Conservation (phyloP, 2,797 vertebrate species). For the Dendrocincla fuliginosa region DNA sequence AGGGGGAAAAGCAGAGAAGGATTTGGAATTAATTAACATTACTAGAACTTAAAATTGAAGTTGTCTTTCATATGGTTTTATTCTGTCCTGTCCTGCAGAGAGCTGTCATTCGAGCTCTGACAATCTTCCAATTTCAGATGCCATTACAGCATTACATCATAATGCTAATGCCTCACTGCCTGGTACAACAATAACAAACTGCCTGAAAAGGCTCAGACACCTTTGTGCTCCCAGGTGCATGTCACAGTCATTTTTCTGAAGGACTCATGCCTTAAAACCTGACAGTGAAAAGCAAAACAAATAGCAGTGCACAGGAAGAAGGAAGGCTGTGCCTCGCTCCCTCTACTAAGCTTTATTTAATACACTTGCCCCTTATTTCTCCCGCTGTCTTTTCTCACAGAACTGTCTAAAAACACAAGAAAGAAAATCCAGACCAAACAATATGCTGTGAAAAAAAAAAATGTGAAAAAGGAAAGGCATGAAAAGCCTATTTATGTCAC, state of each 20-base stretch:
- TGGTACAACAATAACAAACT: neutral
- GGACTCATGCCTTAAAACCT: neutral
- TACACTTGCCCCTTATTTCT: neutral
- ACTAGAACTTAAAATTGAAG: neutral
- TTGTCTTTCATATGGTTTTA: neutral
- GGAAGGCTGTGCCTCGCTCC: neutral
- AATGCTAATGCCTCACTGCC: neutral
- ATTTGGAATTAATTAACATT: neutral
- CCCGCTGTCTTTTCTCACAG: neutral
- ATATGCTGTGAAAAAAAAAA: neutral
- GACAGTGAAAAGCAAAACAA: neutral
- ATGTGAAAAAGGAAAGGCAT: neutral
- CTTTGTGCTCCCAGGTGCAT: neutral
- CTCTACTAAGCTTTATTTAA: neutral
- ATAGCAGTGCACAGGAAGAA: neutral
- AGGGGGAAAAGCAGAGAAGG: neutral
- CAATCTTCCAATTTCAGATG: neutral
- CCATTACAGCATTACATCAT: neutral
- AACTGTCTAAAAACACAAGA: neutral
- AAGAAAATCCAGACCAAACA: neutral
- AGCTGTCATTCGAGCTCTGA: neutral
- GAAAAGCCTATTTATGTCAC: neutral
- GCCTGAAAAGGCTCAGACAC: neutral
- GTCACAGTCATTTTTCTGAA: neutral
- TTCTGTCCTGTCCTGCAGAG: neutral